Percentiles rank a stretch among this genome's conserved stretches.
Evolutionary conservation across 2,113 vertebrate genomes (phyloP).

Genomic region (Butastur rufipennis): DNA sequence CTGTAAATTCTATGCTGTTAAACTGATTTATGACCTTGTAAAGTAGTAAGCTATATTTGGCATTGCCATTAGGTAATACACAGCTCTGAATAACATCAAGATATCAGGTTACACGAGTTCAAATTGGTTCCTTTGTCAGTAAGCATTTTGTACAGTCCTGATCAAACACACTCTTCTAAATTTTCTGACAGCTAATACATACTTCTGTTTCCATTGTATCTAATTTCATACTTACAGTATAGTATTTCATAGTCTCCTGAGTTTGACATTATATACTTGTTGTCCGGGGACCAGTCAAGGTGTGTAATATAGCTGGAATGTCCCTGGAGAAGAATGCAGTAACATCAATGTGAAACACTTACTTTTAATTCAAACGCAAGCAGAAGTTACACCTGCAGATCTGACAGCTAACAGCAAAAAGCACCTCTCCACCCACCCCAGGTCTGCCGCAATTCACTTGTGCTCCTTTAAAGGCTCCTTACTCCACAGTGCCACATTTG

Average conservation of each 20-base stretch:
- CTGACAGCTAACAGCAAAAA: background rate
- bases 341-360: background rate
- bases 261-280: constrained; percentile 98
- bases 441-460: background rate
- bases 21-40: constrained; percentile 60
- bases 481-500: background rate
- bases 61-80: constrained; percentile 42
- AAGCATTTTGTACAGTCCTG: background rate
- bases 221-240: constrained; percentile 88
- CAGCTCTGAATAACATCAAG: constrained; percentile 56
- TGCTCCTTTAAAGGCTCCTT: background rate
- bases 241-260: constrained; percentile 99
- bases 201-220: background rate
- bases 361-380: background rate
- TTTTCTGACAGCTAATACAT: background rate
- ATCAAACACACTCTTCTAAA: background rate
- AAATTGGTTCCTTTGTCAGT: constrained; percentile 24
- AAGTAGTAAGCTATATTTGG: constrained; percentile 63
- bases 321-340: constrained; percentile 78
- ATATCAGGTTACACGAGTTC: constrained; percentile 53
- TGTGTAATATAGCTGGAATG: constrained; percentile 99
- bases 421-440: background rate
- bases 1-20: constrained; percentile 4
- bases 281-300: constrained; percentile 98
- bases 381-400: background rate